phyloP scores from a whole-genome alignment of 64 coral and sea anemone genomes.

The Pocillopora verrucosa region DNA sequence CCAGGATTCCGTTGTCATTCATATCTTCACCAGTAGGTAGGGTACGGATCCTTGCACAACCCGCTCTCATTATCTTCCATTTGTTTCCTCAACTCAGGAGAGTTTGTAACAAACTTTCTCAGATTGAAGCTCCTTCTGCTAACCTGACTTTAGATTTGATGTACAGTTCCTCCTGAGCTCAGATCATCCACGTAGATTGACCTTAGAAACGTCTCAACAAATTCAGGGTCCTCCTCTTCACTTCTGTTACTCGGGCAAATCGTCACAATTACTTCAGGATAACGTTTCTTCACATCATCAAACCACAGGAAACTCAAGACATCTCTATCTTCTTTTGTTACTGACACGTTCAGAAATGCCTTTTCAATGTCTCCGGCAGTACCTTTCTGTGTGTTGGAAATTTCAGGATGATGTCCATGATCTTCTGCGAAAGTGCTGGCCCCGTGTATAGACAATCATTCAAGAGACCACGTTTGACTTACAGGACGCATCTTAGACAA shows the following conservation, averaged over 20 bases:
- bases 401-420: conserved; percentile 48
- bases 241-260: no score
- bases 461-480: conserved; percentile 9
- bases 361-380: conserved; percentile 61
- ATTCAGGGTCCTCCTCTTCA: no score
- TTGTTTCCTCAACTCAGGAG: background rate
- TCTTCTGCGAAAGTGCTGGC: conserved; percentile 35
- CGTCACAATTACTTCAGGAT: conserved; percentile 14
- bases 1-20: no score
- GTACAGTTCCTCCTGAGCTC: no score
- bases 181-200: no score
- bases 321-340: conserved; percentile 30
- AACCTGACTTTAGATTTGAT: conserved; percentile 40
- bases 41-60: no score
- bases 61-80: conserved; percentile 37
- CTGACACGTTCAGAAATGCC: conserved; percentile 50
- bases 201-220: no score
- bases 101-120: conserved; percentile 49
- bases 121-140: conserved; percentile 62
- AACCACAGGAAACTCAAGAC: conserved; percentile 48
- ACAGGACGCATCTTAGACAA: conserved; percentile 51
- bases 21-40: no score
- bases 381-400: conserved; percentile 54
- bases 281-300: conserved; percentile 26
- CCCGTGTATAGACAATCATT: conserved; percentile 35